Base-by-base conservation (phyloP, 2,888 invertebrate genomes). In the Pterostichus madidus region DNA sequence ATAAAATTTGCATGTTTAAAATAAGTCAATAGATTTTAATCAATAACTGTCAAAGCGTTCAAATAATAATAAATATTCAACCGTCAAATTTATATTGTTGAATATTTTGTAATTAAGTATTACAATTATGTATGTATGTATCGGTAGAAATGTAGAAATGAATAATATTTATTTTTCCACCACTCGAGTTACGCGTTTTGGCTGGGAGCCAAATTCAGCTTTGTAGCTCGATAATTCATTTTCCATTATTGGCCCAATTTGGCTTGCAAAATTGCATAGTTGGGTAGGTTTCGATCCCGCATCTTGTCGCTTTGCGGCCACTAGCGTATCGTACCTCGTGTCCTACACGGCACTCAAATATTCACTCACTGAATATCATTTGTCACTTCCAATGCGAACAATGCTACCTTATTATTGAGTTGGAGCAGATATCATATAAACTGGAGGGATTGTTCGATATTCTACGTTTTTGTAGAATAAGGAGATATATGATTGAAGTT, bases 211-310 rank as follows among this genome's bases (percentile, higher is more conserved):
- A 56, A 17, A 13, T 5, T 13, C 56, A 56, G 17, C 17, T 17
- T 15, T 17, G 56, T 56, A 17, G 17, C 17, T 56, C 56, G 17
- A 56, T 56, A 56, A 56, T 17, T 56, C 56, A 56, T 56, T 17
- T 56, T 17, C 15, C 17, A 56, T 56, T 13, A 56, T 56, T 56
- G 56, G 56, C 56, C 56, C 56, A 56, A 56, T 56, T 56, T 56
- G 56, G 56, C 56, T 13, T 56, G 17, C n/a, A 15, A 17, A 56
- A 56, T 56, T 56, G 56, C 56, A 56, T 56, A 56, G 56, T 56
- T 56, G 56, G 17, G 56, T 17, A 56, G 17, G 56, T 56, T 52
- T 56, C 15, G 10, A 13, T n/a, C 13, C 56, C 56, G 56, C 56
- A 56, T 13, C 56, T 10, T 56, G 17, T 15, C 13, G 56, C 56